Evolutionary conservation across 2,888 invertebrate species (phyloP), one percentile per base, ranked within the genome.

Genomic region (Atrina japonica): DNA sequence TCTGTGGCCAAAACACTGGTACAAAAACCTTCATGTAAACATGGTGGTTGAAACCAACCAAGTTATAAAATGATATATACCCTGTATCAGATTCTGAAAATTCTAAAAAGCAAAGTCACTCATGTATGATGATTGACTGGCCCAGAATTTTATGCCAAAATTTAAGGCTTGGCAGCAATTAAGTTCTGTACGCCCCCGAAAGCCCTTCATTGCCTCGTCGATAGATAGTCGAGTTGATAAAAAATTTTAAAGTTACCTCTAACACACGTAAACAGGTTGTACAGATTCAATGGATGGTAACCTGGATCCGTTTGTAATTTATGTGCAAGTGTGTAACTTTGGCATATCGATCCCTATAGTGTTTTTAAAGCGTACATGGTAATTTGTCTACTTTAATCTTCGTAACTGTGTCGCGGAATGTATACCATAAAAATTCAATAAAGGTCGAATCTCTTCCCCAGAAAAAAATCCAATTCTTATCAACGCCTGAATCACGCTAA

Each of bases 141-240:
- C 40, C 58, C 58, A 58, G 58, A 58, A 40, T 58, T 58, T 58
- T n/a, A 58, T 30, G 21, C 58, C 58, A 18, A 58, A 58, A 5
- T 58, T 58, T 58, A 30, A 2, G 58, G 58, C 35, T 58, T 58
- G 16, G 40, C 43, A 29, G 58, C 6, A 30, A 58, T 58, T 1
- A 55, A 55, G 27, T 55, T 55, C 55, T 30, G 55, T 29, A 11
- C 11, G 35, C 14, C 41, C 47, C 7, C 29, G n/a, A 7, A 18
- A 16, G 9, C 45, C 18, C 21, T 47, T 43, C 35, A 35, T 35
- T 11, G 35, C 35, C 35, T 35, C 35, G 11, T 35, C 35, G 35
- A 35, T 35, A 11, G 35, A 35, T 35, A 35, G 5, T 35, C 11
- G 6, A 35, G 35, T 35, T 35, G 35, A 11, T 35, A 35, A 11